These are phyloP conservation scores for Dasypus novemcinctus DNA, from an alignment of 2,113 vertebrate species.

Conservation along the genomic window DNA sequence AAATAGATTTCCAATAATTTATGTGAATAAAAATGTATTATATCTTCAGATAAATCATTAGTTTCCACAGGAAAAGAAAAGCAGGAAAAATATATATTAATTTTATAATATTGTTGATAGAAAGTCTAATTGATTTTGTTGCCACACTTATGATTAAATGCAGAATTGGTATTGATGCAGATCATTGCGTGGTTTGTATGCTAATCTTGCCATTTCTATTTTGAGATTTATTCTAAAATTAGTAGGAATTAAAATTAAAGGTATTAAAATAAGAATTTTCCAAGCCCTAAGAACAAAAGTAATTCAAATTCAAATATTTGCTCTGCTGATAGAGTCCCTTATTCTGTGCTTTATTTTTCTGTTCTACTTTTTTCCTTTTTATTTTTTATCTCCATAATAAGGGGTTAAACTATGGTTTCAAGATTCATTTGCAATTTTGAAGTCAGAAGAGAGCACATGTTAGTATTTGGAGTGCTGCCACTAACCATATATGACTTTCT, in stretches of 20 bases:
- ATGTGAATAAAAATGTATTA: not conserved
- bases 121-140: not conserved
- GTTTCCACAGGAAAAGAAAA: not conserved
- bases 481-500: not conserved
- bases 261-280: not conserved
- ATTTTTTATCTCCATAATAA: not conserved
- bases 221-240: not conserved
- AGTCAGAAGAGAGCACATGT: not conserved
- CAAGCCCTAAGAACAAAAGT: not conserved
- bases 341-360: not conserved
- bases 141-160: not conserved
- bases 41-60: not conserved
- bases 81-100: not conserved
- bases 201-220: not conserved
- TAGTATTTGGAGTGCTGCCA: not conserved
- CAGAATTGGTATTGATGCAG: not conserved
- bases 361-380: rapidly evolving
- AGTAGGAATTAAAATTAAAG: not conserved
- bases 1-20: not conserved
- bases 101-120: not conserved
- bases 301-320: not conserved
- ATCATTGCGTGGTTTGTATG: not conserved
- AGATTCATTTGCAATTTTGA: not conserved
- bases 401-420: not conserved
- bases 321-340: not conserved